Percentiles rank a stretch among this genome's conserved stretches.
Evolutionary conservation across 2,113 vertebrate species (phyloP).

Genomic region (Callionymus lyra): DNA sequence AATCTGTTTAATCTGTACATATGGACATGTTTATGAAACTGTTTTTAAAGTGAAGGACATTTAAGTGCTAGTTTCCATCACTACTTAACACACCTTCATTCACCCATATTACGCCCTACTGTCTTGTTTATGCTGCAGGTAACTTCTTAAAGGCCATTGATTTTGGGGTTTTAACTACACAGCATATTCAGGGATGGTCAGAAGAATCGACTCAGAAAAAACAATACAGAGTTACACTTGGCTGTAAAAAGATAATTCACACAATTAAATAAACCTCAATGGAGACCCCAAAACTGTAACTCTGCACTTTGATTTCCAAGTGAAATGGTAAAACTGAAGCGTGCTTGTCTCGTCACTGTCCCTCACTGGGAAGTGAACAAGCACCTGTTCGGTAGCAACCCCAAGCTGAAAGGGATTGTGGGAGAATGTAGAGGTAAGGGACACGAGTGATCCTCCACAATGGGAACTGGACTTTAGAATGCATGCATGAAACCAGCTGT

Average conservation of each 20-base stretch:
- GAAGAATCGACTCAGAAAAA: constrained; percentile 8
- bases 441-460: constrained; percentile 32
- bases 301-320: constrained; percentile 26
- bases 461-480: constrained; percentile 67
- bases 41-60: too few species aligned
- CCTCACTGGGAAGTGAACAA: constrained; percentile 59
- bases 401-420: constrained; percentile 36
- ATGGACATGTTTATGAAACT: too few species aligned
- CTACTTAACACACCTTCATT: constrained; percentile 23
- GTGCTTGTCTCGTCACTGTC: constrained; percentile 57
- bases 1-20: too few species aligned
- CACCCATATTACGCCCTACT: constrained; percentile 19
- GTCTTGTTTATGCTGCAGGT: too few species aligned
- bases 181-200: constrained; percentile 18
- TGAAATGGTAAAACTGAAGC: constrained; percentile 59
- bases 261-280: not conserved
- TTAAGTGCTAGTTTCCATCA: too few species aligned
- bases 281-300: constrained; percentile 1
- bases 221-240: constrained; percentile 4
- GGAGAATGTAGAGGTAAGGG: constrained; percentile 50
- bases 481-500: constrained; percentile 77
- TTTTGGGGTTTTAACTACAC: too few species aligned
- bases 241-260: not conserved
- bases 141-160: too few species aligned
- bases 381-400: constrained; percentile 62